phyloP scores from a whole-genome alignment of 2,888 invertebrate genomes.

The Agrotis clavis region DNA sequence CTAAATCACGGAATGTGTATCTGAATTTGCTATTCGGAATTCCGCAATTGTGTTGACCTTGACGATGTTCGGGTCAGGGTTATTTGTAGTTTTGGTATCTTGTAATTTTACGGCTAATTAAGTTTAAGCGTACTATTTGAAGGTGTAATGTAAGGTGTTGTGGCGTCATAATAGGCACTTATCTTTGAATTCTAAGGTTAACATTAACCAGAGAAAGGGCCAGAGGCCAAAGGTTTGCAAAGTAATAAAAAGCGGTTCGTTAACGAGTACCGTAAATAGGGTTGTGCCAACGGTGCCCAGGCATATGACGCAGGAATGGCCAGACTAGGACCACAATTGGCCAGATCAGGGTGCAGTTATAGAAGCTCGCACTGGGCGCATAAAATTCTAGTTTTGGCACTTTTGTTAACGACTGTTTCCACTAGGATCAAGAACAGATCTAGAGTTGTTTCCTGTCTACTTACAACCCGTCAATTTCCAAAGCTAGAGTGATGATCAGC shows the following conservation, averaged over 20 bases:
- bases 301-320: too few relatives aligned
- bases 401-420: neutral
- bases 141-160: slow-evolving; percentile 17
- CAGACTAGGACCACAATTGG: too few relatives aligned
- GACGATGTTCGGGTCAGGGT: slow-evolving; percentile 46
- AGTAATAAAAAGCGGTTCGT: neutral
- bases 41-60: slow-evolving; percentile 47
- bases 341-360: too few relatives aligned
- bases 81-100: slow-evolving; percentile 12
- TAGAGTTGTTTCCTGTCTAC: neutral
- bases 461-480: neutral
- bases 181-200: neutral
- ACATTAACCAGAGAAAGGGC: neutral
- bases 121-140: neutral
- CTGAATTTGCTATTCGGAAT: slow-evolving; percentile 32
- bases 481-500: neutral
- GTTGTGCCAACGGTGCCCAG: too few relatives aligned
- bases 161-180: neutral
- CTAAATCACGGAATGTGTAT: slow-evolving; percentile 53
- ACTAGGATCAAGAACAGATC: neutral
- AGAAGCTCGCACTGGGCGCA: too few relatives aligned
- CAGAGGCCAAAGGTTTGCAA: neutral
- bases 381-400: too few relatives aligned
- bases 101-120: slow-evolving; percentile 9
- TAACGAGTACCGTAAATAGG: neutral